Percentiles rank a stretch among this genome's conserved stretches.
Conservation (phyloP, 2,113 vertebrate genomes). For the Lucifuga dentata region DNA sequence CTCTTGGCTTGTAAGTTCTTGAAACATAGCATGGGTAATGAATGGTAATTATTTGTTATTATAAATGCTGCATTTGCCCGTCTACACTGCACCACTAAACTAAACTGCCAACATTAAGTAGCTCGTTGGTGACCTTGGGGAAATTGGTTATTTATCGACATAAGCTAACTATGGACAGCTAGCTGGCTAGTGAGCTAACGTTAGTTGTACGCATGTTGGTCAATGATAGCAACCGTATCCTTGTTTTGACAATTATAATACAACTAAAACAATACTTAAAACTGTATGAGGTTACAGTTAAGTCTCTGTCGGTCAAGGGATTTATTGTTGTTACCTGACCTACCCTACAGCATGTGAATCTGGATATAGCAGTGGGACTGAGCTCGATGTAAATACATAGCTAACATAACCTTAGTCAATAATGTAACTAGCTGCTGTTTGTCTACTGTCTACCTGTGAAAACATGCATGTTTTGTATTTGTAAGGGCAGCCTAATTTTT, state of each 20-base stretch:
- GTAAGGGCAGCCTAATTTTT: no score
- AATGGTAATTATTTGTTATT: not conserved
- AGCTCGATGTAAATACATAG: not conserved
- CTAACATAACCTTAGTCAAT: no score
- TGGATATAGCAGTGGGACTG: not conserved
- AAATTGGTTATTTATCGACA: constrained; percentile 71
- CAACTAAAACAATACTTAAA: no score
- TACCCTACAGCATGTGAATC: not conserved
- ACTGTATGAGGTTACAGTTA: no score
- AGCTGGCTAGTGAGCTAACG: constrained; percentile 25
- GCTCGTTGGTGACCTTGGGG: constrained; percentile 74
- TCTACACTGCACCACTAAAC: accelerated
- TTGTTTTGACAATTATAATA: constrained; percentile 47
- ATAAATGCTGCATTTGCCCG: not conserved
- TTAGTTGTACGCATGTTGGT: constrained; percentile 32
- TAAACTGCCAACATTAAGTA: not conserved
- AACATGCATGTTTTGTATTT: no score
- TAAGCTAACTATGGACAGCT: constrained; percentile 64
- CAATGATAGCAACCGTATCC: constrained; percentile 40
- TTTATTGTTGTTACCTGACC: not conserved
- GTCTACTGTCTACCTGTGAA: no score
- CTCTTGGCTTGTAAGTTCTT: not conserved
- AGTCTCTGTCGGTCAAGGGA: not conserved
- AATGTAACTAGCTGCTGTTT: no score
- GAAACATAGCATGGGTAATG: not conserved